Evolutionary conservation across 2,888 invertebrate species (phyloP).

Genomic region (Drosophila yooni): DNA sequence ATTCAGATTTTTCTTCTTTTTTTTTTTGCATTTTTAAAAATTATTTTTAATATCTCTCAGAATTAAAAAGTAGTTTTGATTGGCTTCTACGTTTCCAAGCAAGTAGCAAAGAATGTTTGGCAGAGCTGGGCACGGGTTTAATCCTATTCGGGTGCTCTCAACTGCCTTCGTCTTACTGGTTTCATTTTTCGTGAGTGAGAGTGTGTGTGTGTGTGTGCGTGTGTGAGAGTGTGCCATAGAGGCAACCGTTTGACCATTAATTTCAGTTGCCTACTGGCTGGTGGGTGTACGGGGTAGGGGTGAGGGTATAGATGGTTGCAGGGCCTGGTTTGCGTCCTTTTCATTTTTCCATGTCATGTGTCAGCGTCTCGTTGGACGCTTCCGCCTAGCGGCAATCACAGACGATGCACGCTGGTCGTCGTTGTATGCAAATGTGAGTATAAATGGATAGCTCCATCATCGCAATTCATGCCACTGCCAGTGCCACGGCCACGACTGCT

Average conservation of each 20-base stretch:
- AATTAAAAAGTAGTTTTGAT: not conserved
- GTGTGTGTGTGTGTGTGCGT: not conserved
- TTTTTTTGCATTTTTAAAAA: not conserved
- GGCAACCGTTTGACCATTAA: conserved; percentile 54
- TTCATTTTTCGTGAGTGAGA: not conserved
- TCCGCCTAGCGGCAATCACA: conserved; percentile 77
- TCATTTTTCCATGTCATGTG: conserved; percentile 82
- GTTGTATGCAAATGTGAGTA: conserved; percentile 77
- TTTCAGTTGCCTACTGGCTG: conserved; percentile 44
- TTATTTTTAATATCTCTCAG: not conserved
- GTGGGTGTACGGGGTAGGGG: conserved; percentile 2
- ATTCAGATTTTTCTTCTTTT: not conserved
- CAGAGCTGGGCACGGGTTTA: not conserved
- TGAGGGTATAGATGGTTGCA: not conserved
- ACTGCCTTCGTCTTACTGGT: not conserved
- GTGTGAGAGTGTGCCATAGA: conserved; percentile 1
- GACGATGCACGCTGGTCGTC: conserved; percentile 59
- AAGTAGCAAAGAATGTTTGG: not conserved
- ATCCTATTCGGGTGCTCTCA: conserved; percentile 2
- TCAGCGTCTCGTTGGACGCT: conserved; percentile 74
- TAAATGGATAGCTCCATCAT: conserved; percentile 83
- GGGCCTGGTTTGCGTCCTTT: conserved; percentile 59
- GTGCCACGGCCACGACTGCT: conserved; percentile 29
- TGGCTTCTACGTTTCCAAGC: not conserved
- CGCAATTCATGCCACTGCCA: conserved; percentile 71